phyloP scores from a whole-genome alignment of 1,140 invertebrate species.

The Danaus melanippus region DNA sequence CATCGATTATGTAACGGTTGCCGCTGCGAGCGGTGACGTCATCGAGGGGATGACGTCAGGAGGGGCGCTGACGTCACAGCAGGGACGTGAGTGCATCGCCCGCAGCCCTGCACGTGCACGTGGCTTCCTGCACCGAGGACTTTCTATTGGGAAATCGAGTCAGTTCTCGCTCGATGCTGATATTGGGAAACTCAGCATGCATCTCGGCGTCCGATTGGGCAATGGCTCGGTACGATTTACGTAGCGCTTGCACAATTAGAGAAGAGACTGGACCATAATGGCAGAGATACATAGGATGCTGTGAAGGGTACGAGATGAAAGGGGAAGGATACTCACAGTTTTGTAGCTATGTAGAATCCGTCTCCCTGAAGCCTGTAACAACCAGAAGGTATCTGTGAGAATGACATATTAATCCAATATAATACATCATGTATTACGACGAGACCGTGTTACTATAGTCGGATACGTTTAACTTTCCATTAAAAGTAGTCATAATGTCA shows the following conservation, averaged over 20 bases:
- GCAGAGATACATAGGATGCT: constrained; percentile 4
- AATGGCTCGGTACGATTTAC: constrained; percentile 46
- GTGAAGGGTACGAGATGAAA: constrained; percentile 11
- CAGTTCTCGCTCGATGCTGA: constrained; percentile 35
- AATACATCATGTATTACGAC: too few species aligned
- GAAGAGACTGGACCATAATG: constrained; percentile 14
- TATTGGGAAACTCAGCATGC: constrained; percentile 49
- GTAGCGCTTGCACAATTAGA: constrained; percentile 51
- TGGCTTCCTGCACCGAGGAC: constrained; percentile 65
- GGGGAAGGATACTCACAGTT: constrained; percentile 43
- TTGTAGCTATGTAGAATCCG: constrained; percentile 30
- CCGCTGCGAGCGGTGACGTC: constrained; percentile 67
- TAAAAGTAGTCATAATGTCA: too few species aligned
- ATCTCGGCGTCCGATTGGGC: constrained; percentile 50
- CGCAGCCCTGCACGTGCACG: constrained; percentile 52
- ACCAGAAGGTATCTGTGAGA: constrained; percentile 9
- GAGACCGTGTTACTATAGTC: too few species aligned
- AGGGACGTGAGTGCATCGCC: constrained; percentile 54
- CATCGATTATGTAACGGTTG: constrained; percentile 64
- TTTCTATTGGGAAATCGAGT: constrained; percentile 67
- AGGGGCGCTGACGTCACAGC: not conserved
- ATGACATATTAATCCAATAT: not conserved
- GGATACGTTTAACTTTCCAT: too few species aligned
- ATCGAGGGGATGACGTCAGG: constrained; percentile 27
- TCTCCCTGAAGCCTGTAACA: constrained; percentile 31